Evolutionary conservation across 1,140 invertebrate species (phyloP), one percentile per base, ranked within the genome.

Genomic region (Pentalonia nigronervosa): DNA sequence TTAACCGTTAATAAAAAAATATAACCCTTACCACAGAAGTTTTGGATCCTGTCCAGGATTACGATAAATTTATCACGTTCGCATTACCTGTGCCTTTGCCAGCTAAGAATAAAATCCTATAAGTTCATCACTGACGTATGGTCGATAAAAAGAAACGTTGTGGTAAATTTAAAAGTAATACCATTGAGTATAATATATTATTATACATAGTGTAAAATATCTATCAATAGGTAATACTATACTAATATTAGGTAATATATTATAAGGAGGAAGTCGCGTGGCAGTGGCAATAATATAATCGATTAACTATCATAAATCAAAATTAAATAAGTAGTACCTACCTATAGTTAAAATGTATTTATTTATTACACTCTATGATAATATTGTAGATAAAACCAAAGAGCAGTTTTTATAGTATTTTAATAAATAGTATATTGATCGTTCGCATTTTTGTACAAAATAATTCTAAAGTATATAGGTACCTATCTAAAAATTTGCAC

Each of bases 11-110:
- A 83, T 92, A 92, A 48, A 92, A 92, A 76, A 41, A 91, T 84
- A 92, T 14, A 76, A 76, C 41, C 47, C 81, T 84, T 84, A 84
- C 34, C 48, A 83, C 56, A 81, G 48, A 76, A 81, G n/a, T 7
- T 92, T 92, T 92, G 91, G 91, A 92, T 30, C 30, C 76, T 41
- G 47, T 92, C 91, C 91, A 92, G 91, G 48, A 92, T 92, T 25
- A 91, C 67, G 90, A 91, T 92, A 92, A 92, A 92, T 92, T 92
- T 92, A 92, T 92, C 91, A 83, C 47, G 45, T 92, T 50, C 76
- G 20, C 91, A 92, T 92, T 83, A 83, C 91, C 91, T 92, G 81
- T 83, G 45, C 48, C 14, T n/a, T 53, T 92, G 91, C 76, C 76
- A 92, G 91, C 76, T 50, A 14, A 84, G 81, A 92, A 92, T 83